Evolutionary conservation across 2,113 vertebrate species (phyloP), one percentile per base, ranked within the genome.

Genomic region (Pitta sordida): DNA sequence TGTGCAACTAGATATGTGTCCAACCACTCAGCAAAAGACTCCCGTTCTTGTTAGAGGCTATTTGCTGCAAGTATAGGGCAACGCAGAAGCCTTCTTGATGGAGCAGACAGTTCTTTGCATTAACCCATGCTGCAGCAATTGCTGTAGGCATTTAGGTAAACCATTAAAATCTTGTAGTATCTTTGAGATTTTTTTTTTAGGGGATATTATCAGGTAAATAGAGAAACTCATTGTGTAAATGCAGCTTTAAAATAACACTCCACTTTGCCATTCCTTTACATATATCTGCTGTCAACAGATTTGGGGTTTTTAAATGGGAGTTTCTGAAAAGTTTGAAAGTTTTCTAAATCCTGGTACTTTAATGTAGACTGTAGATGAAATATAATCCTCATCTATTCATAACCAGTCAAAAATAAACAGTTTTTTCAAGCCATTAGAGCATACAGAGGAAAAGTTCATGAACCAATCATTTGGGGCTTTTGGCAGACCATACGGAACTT

Each of bases 401-500:
- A 96, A 94, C 88, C 81, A 94, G 87, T 94, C 68, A 93, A 93
- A 96, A 94, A 83, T 88, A 91, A 86, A 93, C 77, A 94, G 34
- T 91, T 94, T 96, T 93, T 95, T 92, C 64, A 92, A 91, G 88
- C 65, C 67, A 93, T 96, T 96, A 95, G 85, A 93, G 75, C 90
- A 90, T 79, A 49, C 79, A 86, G 90, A 95, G 67, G 86, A 91
- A 96, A 93, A 97, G 96, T 97, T 97, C 96, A 96, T 96, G 95
- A 97, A 97, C 94, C 88, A 96, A 96, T 97, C 91, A 93, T 96
- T 93, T 86, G 86, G 75, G 69, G 68, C 83, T 96, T 97, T 97
- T 97, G 96, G 96, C 96, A 97, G 79, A 78, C 95, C 95, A 92
- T 95, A 96, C 74, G 91, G 92, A 96, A 97, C 95, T 92, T 96